Base-by-base conservation (phyloP, 64 coral and sea anemone species). In the Montipora cactus region DNA sequence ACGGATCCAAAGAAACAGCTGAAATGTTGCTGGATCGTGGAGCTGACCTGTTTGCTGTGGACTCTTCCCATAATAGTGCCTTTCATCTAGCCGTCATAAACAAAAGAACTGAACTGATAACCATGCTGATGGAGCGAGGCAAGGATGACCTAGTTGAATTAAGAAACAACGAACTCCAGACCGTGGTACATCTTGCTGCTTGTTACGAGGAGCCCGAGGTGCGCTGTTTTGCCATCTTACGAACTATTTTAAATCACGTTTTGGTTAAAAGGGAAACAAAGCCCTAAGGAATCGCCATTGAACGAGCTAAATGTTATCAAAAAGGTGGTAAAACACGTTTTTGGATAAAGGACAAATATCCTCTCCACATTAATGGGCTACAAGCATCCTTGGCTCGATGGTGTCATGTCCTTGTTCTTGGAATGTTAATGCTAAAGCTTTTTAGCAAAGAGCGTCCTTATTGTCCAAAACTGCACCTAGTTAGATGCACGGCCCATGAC, bases 11-110 rank as follows among this genome's bases (percentile, higher is more conserved):
- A 22, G 82, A 86, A 49, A 50, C 82, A 5, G 82, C 66, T 4
- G 82, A 70, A 44, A n/a, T 86, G 82, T 47, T 86, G 19, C 66
- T 86, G 44, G 66, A 86, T 13, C 82, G 47, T 71, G 82, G 82
- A 86, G 64, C 82, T 7, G 10, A 86, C 46, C 5, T 86, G 10
- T 47, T 86, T 44, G 66, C 82, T 0, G 2, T 47, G 3, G 82
- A 86, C 47, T 86, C 61, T 9, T 19, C 9, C 8, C 45, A 46
- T 15, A 86, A 49, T 46, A 86, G 82, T 72, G 67, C 44, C 2
- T 64, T 86, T 72, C 82, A 86, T 71, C 71, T 86, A 86, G 82
- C 62, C 19, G 82, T 86, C 3, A 70, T 48, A 22, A 3, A 11
- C 37, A 86, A n/a, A 19, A 66, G 16, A 7, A n/a, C 9, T 8